Conservation (phyloP, 2,888 invertebrate species). For the Calephelis perditalis region DNA sequence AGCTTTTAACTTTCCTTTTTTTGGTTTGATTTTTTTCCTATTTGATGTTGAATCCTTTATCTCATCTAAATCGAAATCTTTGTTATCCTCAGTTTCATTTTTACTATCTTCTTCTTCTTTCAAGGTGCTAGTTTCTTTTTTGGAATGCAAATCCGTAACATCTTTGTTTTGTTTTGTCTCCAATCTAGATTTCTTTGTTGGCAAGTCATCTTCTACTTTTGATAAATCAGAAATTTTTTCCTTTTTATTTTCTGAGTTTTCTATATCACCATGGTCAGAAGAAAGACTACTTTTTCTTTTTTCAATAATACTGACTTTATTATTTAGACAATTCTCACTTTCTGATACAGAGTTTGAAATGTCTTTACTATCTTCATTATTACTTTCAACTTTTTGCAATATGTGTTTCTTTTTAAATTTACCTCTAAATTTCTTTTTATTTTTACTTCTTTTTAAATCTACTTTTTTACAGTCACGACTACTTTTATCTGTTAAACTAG, state of each 20-base stretch:
- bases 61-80: conserved; percentile 34
- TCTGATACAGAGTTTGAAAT: conserved; percentile 48
- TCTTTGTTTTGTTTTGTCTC: conserved; percentile 50
- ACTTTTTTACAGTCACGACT: conserved; percentile 47
- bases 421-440: conserved; percentile 52
- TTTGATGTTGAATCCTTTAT: conserved; percentile 42
- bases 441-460: conserved; percentile 40
- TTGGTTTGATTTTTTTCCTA: conserved; percentile 66
- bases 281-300: conserved; percentile 69
- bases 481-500: conserved; percentile 52
- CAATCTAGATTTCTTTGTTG: conserved; percentile 62
- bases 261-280: conserved; percentile 56
- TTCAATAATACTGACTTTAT: conserved; percentile 64
- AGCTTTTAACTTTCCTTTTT: conserved; percentile 63
- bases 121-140: not conserved
- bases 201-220: conserved; percentile 56
- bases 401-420: conserved; percentile 59
- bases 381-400: conserved; percentile 39
- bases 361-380: conserved; percentile 48
- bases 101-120: conserved; percentile 36
- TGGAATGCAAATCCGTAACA: conserved; percentile 61
- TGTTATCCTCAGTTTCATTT: conserved; percentile 44
- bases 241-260: conserved; percentile 47
- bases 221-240: conserved; percentile 49
- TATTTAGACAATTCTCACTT: conserved; percentile 56